Percentiles rank a stretch among this genome's conserved stretches.
Conservation (phyloP, 2,888 invertebrate genomes). For the Eristalis tenax region DNA sequence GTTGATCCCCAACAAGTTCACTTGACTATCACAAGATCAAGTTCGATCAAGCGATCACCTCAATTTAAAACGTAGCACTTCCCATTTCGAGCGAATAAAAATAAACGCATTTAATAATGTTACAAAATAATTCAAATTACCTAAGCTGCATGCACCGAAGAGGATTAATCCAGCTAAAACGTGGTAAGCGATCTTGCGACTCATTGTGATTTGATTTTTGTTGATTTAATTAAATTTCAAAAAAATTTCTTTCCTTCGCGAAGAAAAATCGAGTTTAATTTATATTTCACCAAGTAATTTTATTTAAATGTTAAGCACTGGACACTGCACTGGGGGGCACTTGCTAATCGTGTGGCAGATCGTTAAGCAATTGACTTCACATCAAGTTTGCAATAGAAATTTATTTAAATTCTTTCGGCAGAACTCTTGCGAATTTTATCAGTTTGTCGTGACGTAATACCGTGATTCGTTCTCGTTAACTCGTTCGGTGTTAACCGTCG, state of each 20-base stretch:
- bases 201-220: conserved; percentile 34
- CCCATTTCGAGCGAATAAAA: neutral
- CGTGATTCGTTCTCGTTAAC: neutral
- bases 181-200: conserved; percentile 32
- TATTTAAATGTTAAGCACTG: conserved; percentile 8
- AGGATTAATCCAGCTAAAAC: conserved; percentile 54
- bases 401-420: conserved; percentile 39
- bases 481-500: conserved; percentile 1
- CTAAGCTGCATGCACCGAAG: conserved; percentile 45
- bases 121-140: conserved; percentile 32
- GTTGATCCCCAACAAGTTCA: no score
- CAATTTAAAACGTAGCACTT: no score
- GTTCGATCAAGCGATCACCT: no score
- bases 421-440: conserved; percentile 30
- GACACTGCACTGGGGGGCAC: conserved; percentile 11
- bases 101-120: neutral
- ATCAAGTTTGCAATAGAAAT: conserved; percentile 33
- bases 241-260: neutral
- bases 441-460: conserved; percentile 36
- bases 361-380: conserved; percentile 43
- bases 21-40: no score
- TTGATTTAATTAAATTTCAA: conserved; percentile 6
- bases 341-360: conserved; percentile 39
- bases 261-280: conserved; percentile 17
- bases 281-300: conserved; percentile 4